Conservation (phyloP, 2,113 vertebrate genomes). For the Antechinus stuartii region DNA sequence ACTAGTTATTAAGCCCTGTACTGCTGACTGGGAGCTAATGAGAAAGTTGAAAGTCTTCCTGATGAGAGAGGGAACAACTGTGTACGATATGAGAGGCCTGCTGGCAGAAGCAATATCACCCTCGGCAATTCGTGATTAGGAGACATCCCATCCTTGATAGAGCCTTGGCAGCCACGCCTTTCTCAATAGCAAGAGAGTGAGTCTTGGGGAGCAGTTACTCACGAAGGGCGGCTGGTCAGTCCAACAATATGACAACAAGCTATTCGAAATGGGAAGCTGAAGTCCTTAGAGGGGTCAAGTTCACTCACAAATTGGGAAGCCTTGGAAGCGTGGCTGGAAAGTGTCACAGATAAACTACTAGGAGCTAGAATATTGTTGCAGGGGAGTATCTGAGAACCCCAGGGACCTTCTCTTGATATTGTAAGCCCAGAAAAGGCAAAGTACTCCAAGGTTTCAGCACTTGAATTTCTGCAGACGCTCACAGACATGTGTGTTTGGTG, state of each 20-base stretch:
- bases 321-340: neutral
- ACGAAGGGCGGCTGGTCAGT: neutral
- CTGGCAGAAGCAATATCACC: neutral
- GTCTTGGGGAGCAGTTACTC: neutral
- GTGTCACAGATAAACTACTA: neutral
- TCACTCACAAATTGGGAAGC: neutral
- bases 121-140: neutral
- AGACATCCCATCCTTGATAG: neutral
- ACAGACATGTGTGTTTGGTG: neutral
- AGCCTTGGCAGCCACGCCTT: neutral
- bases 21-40: neutral
- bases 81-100: neutral
- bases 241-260: neutral
- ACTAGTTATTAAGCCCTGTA: neutral
- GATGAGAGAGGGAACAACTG: neutral
- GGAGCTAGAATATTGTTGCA: neutral
- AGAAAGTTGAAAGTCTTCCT: neutral
- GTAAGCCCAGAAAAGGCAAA: neutral
- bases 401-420: neutral
- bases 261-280: neutral
- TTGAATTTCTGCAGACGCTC: neutral
- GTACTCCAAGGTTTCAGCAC: neutral
- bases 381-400: neutral
- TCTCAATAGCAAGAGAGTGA: neutral
- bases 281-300: neutral